phyloP scores from a whole-genome alignment of 2,888 invertebrate genomes.

The Perithous albicinctus region DNA sequence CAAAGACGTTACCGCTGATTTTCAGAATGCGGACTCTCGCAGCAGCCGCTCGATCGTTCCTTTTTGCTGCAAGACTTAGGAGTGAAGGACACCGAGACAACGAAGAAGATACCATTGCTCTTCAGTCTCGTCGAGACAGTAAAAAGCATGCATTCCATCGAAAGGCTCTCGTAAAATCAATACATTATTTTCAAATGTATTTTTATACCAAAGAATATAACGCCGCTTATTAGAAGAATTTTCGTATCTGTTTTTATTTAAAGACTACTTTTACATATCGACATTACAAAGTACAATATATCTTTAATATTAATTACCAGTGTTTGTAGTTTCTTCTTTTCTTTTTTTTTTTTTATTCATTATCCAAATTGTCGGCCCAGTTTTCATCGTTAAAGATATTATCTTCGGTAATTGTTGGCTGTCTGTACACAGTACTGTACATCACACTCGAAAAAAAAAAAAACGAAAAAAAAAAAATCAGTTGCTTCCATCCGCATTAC shows the following conservation, averaged over 20 bases:
- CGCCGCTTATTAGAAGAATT: conserved; percentile 73
- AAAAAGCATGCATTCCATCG: conserved; percentile 76
- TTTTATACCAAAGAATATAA: conserved; percentile 50
- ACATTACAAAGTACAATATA: conserved; percentile 82
- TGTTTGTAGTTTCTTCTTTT: conserved; percentile 55
- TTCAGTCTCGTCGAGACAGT: conserved; percentile 86
- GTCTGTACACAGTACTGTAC: conserved; percentile 60
- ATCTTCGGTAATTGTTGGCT: conserved; percentile 59
- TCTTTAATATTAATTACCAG: conserved; percentile 71
- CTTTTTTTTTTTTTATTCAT: conserved; percentile 28
- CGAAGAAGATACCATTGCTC: conserved; percentile 85
- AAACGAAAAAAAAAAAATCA: conserved; percentile 13
- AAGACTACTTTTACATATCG: conserved; percentile 78
- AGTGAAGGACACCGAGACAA: conserved; percentile 86
- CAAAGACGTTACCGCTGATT: conserved; percentile 52
- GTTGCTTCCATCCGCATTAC: not conserved
- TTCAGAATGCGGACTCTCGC: conserved; percentile 80
- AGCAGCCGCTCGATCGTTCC: conserved; percentile 79
- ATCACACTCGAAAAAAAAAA: conserved; percentile 28
- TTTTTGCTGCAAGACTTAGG: conserved; percentile 83
- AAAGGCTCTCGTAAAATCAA: conserved; percentile 8
- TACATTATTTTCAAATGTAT: conserved; percentile 27
- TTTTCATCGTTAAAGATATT: conserved; percentile 47
- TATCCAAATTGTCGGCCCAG: conserved; percentile 44
- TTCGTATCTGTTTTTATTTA: conserved; percentile 76